Evolutionary conservation across 2,113 vertebrate species (phyloP).

Genomic region (Nematolebias whitei): DNA sequence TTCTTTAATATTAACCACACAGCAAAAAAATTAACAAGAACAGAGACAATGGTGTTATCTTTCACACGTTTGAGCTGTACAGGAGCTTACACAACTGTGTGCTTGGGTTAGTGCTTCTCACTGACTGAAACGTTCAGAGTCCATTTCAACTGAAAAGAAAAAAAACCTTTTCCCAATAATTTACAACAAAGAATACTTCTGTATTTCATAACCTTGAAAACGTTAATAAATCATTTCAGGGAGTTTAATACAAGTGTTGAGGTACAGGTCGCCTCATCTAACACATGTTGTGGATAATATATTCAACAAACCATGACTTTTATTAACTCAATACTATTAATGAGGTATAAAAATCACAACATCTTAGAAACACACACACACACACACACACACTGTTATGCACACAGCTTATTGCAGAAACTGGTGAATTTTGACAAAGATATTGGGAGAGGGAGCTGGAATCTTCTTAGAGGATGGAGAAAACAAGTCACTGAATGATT

Average conservation of each 20-base stretch:
- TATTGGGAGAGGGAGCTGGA: not conserved
- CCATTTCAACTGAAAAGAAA: too few relatives aligned
- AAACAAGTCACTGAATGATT: not conserved
- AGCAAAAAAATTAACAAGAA: too few relatives aligned
- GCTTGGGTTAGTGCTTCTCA: not conserved
- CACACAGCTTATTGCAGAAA: slow-evolving; percentile 22
- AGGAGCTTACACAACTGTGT: not conserved
- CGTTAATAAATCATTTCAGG: not conserved
- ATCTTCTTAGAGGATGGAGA: too few relatives aligned
- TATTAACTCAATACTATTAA: slow-evolving; percentile 67
- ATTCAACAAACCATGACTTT: not conserved
- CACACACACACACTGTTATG: slow-evolving; percentile 47
- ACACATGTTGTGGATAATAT: not conserved
- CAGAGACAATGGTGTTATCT: too few relatives aligned
- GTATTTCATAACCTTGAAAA: not conserved
- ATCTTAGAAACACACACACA: slow-evolving; percentile 34
- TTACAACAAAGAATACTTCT: not conserved
- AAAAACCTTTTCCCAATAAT: not conserved
- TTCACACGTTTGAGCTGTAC: not conserved
- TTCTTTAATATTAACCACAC: too few relatives aligned
- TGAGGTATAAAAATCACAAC: slow-evolving; percentile 53
- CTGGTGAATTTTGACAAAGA: too few relatives aligned
- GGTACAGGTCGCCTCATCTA: not conserved
- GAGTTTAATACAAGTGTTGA: not conserved
- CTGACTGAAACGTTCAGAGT: slow-evolving; percentile 3